A percentile compares a stretch with the other conserved stretches of the same genome.
phyloP scores from a whole-genome alignment of 2,888 invertebrate genomes.

The Trichopria drosophilae region DNA sequence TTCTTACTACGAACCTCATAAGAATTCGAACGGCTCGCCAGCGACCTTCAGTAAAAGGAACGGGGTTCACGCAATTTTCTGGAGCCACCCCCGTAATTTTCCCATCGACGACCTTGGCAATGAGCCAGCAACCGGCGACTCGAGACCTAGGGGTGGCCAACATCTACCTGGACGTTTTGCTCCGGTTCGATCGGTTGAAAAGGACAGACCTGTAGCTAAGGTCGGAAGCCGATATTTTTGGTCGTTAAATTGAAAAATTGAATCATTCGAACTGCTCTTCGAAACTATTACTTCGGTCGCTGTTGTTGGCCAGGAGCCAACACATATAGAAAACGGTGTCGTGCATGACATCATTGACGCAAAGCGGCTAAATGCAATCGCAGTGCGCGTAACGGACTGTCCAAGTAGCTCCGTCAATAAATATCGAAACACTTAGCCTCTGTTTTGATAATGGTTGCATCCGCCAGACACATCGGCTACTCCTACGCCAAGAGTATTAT shows the following conservation, averaged over 20 bases:
- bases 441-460: slow-evolving; percentile 48
- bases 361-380: slow-evolving; percentile 14
- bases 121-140: slow-evolving; percentile 33
- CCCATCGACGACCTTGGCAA: slow-evolving; percentile 42
- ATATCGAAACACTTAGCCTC: slow-evolving; percentile 54
- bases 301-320: slow-evolving; percentile 51
- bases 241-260: slow-evolving; percentile 50
- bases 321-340: slow-evolving; percentile 41
- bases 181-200: slow-evolving; percentile 15
- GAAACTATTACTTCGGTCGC: slow-evolving; percentile 38
- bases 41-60: slow-evolving; percentile 10
- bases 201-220: slow-evolving; percentile 24
- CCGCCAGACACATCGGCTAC: slow-evolving; percentile 26
- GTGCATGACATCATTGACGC: slow-evolving; percentile 16
- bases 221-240: slow-evolving; percentile 47
- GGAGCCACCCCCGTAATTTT: slow-evolving; percentile 41
- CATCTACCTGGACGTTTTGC: neutral
- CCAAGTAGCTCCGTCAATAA: slow-evolving; percentile 46
- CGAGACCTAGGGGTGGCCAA: slow-evolving; percentile 3
- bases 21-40: slow-evolving; percentile 35
- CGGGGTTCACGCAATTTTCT: slow-evolving; percentile 42
- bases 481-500: slow-evolving; percentile 1
- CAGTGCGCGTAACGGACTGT: slow-evolving; percentile 20
- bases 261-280: slow-evolving; percentile 37
- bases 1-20: slow-evolving; percentile 33